Evolutionary conservation across 1,140 invertebrate genomes (phyloP), one percentile per base, ranked within the genome.

Genomic region (Batillaria attramentaria): DNA sequence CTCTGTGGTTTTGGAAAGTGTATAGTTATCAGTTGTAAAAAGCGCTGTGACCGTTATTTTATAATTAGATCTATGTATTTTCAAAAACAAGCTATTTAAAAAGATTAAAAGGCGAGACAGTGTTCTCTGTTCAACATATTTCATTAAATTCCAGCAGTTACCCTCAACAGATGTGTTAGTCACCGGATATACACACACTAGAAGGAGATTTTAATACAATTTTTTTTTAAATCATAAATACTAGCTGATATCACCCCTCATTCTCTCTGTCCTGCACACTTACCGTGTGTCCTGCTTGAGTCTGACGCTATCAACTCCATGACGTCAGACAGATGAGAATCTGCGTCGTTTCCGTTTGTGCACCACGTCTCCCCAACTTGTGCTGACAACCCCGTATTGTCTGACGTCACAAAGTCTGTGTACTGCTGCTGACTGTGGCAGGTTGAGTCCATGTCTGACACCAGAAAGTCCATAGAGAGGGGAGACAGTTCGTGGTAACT

Each of bases 271-370:
- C 57, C 57, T 37, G 10, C 28, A 66, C 8, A 39, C 20, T 69
- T 24, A 70, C 68, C 68, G 43, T 46, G 41, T 18, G 35, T 31
- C 16, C 42, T 43, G 24, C 39, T n/a, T 6, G 68, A 46, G 68
- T 70, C 68, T 43, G 68, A 70, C 68, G 68, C 68, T 31, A 70
- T 70, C 39, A 70, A 18, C 68, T 70, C 39, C 68, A 70, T 70
- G 68, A 70, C 68, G 68, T 70, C 68, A 43, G 68, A 46, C 4
- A 70, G 68, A n/a, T 70, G 68, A 4, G 68, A 70, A 46, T 70
- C 68, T 24, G 50, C 68, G 68, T 70, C 68, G 50, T 46, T n/a
- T n/a, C n/a, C n/a, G n/a, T 24, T 31, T 46, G 43, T 10, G 68
- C 28, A 18, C 39, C 42, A 46, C 39, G 68, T 41, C 35, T 41